Base-by-base conservation (phyloP, 2,113 vertebrate species). In the Egretta garzetta region DNA sequence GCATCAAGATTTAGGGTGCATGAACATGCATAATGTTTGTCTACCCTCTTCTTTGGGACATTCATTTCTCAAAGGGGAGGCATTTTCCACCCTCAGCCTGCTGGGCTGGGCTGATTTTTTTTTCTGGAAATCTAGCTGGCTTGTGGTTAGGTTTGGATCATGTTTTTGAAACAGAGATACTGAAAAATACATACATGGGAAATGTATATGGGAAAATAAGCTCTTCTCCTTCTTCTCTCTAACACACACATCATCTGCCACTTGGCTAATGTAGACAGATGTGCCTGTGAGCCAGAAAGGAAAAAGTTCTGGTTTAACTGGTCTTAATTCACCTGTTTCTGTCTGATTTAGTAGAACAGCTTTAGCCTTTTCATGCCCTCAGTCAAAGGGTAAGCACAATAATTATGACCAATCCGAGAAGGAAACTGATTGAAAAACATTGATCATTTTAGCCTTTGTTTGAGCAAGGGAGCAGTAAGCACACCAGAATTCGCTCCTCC, bases 381-480 rank as follows among this genome's bases (percentile, higher is more conserved):
- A 20, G 76, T 79, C 93, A 91, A 74, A 97, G 74, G 74, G n/a
- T 92, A 87, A 75, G 33, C 43, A n/a, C 43, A 28, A 79, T 96
- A 97, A 97, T 93, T 96, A 91, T 86, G 94, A 95, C 87, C 75
- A 93, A 86, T 68, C 49, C 84, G 76, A 81, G 58, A 73, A 64
- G 64, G 60, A 71, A 94, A 83, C 3, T 21, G 76, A 8, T 47
- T 73, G 59, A 75, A 97, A 97, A 76, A 14, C 39, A 91, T 49
- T 11, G 2, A 52, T 94, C 62, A 53, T 71, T 93, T 94, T 90
- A 88, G 85, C 59, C 33, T 63, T 80, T 55, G 22, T 15, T 16
- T 84, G 43, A 62, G 12, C 24, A 84, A 15, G 12, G 12, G 11
- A 73, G 10, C 26, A 49, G 14, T 27, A 86, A 59, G 53, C 32